These are phyloP conservation scores for Pseudomyrmex flavicornis DNA, from an alignment of 1,140 invertebrate genomes.

Conservation along the genomic window DNA sequence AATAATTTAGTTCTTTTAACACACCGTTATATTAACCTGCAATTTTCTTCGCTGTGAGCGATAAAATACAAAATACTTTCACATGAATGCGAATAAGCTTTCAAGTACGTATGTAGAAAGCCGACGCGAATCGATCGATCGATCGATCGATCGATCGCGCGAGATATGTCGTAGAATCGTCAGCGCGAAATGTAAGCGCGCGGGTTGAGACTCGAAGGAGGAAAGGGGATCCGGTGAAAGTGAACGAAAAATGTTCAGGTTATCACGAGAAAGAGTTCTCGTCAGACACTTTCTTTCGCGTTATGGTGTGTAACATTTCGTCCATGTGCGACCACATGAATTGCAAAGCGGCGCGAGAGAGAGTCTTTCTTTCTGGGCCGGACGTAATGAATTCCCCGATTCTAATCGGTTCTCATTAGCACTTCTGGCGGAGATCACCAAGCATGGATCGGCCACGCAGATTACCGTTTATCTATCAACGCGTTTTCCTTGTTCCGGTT, in stretches of 20 bases:
- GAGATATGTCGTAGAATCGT: constrained; percentile 18
- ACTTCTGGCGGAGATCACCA: constrained; percentile 54
- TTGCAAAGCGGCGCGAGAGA: constrained; percentile 38
- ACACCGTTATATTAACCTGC: not conserved
- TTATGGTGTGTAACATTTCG: constrained; percentile 24
- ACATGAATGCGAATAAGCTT: constrained; percentile 8
- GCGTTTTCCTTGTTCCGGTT: constrained; percentile 65
- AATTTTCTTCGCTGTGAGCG: not conserved
- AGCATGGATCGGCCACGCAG: constrained; percentile 30
- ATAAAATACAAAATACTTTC: constrained; percentile 24
- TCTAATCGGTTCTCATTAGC: constrained; percentile 72
- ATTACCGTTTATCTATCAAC: constrained; percentile 57
- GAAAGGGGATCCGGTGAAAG: constrained; percentile 72
- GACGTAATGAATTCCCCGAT: constrained; percentile 57
- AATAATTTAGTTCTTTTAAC: not conserved
- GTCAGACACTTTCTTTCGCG: constrained; percentile 63
- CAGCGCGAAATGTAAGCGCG: constrained; percentile 1
- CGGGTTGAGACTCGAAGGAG: constrained; percentile 9
- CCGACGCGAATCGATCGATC: not conserved
- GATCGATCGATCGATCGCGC: constrained; percentile 38
- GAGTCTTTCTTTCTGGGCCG: constrained; percentile 64
- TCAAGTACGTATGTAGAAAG: constrained; percentile 34
- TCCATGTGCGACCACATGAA: constrained; percentile 18
- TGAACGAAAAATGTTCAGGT: constrained; percentile 75
- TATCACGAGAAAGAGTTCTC: constrained; percentile 68